A percentile compares a stretch with the other conserved stretches of the same genome.
Evolutionary conservation across 2,888 invertebrate genomes (phyloP).

Genomic region (Chymomyza procnemis): DNA sequence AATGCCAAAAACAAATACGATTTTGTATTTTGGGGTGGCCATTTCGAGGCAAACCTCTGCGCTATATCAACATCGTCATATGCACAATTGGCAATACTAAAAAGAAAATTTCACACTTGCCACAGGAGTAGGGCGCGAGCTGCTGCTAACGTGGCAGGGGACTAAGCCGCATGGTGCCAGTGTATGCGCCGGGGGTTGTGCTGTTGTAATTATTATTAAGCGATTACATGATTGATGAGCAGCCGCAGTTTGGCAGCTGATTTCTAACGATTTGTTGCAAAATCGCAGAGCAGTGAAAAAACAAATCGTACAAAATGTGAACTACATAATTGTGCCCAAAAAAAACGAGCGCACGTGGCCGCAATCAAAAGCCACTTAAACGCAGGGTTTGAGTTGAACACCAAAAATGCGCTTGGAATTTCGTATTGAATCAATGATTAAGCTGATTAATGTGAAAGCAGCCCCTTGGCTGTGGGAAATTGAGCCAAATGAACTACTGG

Average conservation of each 20-base stretch:
- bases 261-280: constrained; percentile 2
- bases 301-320: not conserved
- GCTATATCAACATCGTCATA: constrained; percentile 21
- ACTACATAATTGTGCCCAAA: not conserved
- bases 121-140: constrained; percentile 17
- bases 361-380: constrained; percentile 6
- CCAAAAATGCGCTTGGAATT: not conserved
- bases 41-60: constrained; percentile 26
- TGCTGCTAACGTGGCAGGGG: not conserved
- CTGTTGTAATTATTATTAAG: constrained; percentile 2
- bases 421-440: not conserved
- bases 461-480: too few relatives aligned
- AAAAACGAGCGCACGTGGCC: not conserved
- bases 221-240: constrained; percentile 6
- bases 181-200: not conserved
- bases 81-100: constrained; percentile 60
- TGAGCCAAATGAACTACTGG: too few relatives aligned
- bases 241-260: not conserved
- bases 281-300: not conserved
- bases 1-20: not conserved
- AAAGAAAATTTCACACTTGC: constrained; percentile 57
- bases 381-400: not conserved
- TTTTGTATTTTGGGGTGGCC: constrained; percentile 42
- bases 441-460: not conserved
- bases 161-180: not conserved